Percentiles rank a stretch among this genome's conserved stretches.
Conservation (phyloP, 92 coral and sea anemone species). For the Parazoanthus darwini region DNA sequence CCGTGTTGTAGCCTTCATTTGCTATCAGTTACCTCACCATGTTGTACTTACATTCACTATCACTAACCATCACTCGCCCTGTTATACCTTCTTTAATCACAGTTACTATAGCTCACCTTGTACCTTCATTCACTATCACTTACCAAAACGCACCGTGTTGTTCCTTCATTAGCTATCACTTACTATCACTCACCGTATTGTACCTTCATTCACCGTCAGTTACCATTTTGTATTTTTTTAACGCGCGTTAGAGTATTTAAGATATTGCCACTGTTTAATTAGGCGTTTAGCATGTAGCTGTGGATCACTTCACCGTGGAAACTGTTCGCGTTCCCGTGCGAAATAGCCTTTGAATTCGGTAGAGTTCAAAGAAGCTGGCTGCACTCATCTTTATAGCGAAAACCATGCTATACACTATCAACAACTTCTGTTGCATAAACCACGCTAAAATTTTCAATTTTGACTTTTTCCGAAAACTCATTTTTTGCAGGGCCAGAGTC, state of each 20-base stretch:
- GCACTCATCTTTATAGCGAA: not conserved
- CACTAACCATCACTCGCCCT: not conserved
- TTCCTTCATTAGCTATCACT: not conserved
- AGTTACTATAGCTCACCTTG: not conserved
- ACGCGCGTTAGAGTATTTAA: not conserved
- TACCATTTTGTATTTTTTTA: not conserved
- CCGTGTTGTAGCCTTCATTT: not conserved
- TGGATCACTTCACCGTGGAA: not conserved
- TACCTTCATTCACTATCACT: not conserved
- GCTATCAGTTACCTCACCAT: not conserved
- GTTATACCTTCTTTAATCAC: not conserved
- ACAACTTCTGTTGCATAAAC: not conserved
- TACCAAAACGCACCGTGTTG: not conserved
- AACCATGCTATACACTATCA: too few species aligned
- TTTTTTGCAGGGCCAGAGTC: conserved; percentile 53
- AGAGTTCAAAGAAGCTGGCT: not conserved
- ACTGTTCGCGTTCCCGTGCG: not conserved
- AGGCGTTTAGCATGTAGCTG: not conserved
- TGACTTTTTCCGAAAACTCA: too few species aligned
- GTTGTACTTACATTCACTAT: not conserved
- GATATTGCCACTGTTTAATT: not conserved
- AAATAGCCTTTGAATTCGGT: not conserved
- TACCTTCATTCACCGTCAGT: not conserved
- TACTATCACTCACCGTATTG: not conserved
- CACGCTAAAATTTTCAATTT: not conserved